A percentile compares a stretch with the other conserved stretches of the same genome.
These are phyloP conservation scores for Salvelinus namaycush DNA, from an alignment of 2,113 vertebrate species.

Conservation along the genomic window DNA sequence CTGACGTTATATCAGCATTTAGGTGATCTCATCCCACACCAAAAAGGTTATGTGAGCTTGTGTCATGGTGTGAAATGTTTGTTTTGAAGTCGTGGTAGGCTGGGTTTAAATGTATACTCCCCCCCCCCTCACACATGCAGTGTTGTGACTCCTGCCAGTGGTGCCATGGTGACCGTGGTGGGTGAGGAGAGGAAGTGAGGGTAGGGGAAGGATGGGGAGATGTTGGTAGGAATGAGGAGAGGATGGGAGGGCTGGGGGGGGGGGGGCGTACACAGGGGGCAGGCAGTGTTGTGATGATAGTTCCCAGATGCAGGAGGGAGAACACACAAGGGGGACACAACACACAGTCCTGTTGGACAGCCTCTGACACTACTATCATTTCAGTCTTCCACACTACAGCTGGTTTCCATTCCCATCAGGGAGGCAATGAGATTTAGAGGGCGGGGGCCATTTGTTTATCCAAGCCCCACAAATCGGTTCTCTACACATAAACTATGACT, in stretches of 20 bases:
- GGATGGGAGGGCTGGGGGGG: background rate
- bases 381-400: constrained; percentile 7
- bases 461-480: constrained; percentile 29
- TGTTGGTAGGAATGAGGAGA: too few relatives aligned
- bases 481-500: constrained; percentile 10
- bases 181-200: background rate
- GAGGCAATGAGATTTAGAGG: constrained; percentile 18
- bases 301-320: constrained; percentile 2
- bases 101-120: too few relatives aligned
- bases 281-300: background rate
- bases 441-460: constrained; percentile 10
- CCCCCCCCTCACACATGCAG: too few relatives aligned
- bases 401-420: constrained; percentile 30
- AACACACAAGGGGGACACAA: background rate
- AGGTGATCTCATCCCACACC: too few relatives aligned
- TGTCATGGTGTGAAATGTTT: too few relatives aligned
- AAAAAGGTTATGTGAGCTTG: too few relatives aligned
- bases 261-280: too few relatives aligned
- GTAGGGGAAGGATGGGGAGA: too few relatives aligned
- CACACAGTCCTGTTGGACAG: constrained; percentile 2
- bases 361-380: background rate
- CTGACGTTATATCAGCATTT: too few relatives aligned
- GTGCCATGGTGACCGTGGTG: background rate
- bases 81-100: too few relatives aligned
- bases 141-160: too few relatives aligned